These are phyloP conservation scores for Trogon melanurus DNA, from an alignment of 2,113 vertebrate genomes.

Conservation along the genomic window DNA sequence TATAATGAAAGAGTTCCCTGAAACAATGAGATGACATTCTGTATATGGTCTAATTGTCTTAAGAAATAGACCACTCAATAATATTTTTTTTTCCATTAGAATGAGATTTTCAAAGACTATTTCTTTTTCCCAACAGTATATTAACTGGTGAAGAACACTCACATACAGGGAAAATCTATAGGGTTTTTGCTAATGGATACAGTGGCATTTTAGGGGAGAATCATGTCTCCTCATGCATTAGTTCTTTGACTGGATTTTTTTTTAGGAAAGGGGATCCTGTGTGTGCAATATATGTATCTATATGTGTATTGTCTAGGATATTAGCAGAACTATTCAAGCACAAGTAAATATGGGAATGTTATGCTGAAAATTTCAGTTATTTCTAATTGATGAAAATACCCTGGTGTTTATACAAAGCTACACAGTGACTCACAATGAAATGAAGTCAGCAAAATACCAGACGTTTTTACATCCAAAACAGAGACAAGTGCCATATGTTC, in stretches of 20 bases:
- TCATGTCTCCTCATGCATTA: not conserved
- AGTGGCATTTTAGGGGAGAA: not conserved
- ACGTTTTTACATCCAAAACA: slow-evolving; percentile 82
- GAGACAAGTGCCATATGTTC: slow-evolving; percentile 83
- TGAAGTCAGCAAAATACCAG: slow-evolving; percentile 83
- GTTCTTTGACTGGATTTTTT: slow-evolving; percentile 5
- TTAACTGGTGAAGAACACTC: not conserved
- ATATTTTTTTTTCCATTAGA: not conserved
- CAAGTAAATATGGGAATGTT: slow-evolving; percentile 59
- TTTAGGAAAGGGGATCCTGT: not conserved
- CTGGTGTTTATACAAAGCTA: slow-evolving; percentile 79
- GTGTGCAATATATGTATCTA: not conserved
- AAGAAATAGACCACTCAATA: not conserved
- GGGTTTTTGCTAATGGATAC: not conserved
- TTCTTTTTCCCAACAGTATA: not conserved
- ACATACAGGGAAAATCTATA: not conserved
- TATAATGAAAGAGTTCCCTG: not conserved
- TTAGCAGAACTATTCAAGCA: slow-evolving; percentile 27
- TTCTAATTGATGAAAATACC: slow-evolving; percentile 82
- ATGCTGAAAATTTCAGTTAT: slow-evolving; percentile 77
- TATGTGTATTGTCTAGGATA: not conserved
- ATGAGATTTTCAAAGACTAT: not conserved
- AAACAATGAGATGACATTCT: not conserved
- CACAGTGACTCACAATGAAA: slow-evolving; percentile 80
- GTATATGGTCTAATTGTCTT: not conserved